Evolutionary conservation across 2,113 vertebrate genomes (phyloP).

Genomic region (Dipodomys ordii): DNA sequence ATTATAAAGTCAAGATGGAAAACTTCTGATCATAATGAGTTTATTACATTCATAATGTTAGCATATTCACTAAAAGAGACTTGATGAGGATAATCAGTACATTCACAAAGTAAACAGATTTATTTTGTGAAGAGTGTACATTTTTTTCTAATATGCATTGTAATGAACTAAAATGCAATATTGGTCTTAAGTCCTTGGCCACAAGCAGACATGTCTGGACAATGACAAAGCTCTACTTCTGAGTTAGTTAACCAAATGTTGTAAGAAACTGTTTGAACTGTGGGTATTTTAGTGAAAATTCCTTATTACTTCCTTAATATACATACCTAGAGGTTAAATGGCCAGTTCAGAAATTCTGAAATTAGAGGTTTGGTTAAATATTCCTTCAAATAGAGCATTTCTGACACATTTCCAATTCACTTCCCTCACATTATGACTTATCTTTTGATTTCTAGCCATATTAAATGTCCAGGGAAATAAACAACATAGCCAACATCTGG

Average conservation of each 20-base stretch:
- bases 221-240: not conserved
- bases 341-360: not conserved
- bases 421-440: not conserved
- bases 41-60: not conserved
- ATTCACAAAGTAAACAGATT: not conserved
- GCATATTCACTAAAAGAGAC: not conserved
- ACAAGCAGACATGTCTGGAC: not conserved
- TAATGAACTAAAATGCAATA: not conserved
- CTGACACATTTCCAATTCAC: not conserved
- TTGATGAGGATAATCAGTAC: not conserved
- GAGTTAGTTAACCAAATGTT: not conserved
- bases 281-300: not conserved
- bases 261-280: not conserved
- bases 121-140: not conserved
- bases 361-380: not conserved
- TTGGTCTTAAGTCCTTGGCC: not conserved
- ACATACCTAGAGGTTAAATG: not conserved
- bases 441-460: conserved; percentile 41
- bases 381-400: not conserved
- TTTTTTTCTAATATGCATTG: not conserved
- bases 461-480: conserved; percentile 48
- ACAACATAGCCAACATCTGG: conserved; percentile 24
- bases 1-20: not conserved
- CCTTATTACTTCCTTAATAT: not conserved
- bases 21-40: not conserved